Evolutionary conservation across 1,140 invertebrate genomes (phyloP).

Genomic region (Drosophila mayri): DNA sequence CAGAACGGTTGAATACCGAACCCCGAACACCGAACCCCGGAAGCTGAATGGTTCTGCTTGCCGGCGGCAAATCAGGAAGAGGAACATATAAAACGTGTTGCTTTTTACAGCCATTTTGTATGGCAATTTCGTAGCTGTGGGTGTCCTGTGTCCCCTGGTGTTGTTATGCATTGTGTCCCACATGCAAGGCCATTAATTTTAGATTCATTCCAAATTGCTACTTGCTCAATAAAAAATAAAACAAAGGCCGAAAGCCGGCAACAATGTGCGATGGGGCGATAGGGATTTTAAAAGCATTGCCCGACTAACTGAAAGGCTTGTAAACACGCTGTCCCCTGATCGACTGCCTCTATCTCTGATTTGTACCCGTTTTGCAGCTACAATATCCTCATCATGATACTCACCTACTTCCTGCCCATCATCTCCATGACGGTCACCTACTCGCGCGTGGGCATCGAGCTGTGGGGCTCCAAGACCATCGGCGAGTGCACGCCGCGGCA

Average conservation of each 20-base stretch:
- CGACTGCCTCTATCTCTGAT: conserved; percentile 11
- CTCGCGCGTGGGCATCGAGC: conserved; percentile 93
- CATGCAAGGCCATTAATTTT: conserved; percentile 76
- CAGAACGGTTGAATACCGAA: conserved; percentile 6
- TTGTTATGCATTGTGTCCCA: conserved; percentile 46
- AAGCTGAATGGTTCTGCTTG: conserved; percentile 2
- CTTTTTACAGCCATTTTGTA: conserved; percentile 67
- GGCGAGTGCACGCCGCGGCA: conserved; percentile 96
- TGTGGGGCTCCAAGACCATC: conserved; percentile 98
- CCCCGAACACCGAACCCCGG: neutral
- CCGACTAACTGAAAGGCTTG: conserved; percentile 45
- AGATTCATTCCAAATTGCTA: conserved; percentile 58
- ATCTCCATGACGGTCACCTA: conserved; percentile 97
- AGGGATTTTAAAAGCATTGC: conserved; percentile 45
- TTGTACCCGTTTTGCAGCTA: conserved; percentile 87
- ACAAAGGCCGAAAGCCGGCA: conserved; percentile 27
- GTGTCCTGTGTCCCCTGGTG: conserved; percentile 21
- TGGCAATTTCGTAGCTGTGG: conserved; percentile 52
- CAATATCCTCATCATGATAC: conserved; percentile 93
- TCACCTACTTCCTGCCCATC: conserved; percentile 98
- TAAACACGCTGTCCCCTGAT: conserved; percentile 39
- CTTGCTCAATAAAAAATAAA: conserved; percentile 57
- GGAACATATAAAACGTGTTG: conserved; percentile 44
- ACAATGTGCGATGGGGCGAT: conserved; percentile 48
- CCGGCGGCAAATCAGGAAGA: conserved; percentile 21